Evolutionary conservation across 2,113 vertebrate genomes (phyloP).

Genomic region (Oryzias melastigma): DNA sequence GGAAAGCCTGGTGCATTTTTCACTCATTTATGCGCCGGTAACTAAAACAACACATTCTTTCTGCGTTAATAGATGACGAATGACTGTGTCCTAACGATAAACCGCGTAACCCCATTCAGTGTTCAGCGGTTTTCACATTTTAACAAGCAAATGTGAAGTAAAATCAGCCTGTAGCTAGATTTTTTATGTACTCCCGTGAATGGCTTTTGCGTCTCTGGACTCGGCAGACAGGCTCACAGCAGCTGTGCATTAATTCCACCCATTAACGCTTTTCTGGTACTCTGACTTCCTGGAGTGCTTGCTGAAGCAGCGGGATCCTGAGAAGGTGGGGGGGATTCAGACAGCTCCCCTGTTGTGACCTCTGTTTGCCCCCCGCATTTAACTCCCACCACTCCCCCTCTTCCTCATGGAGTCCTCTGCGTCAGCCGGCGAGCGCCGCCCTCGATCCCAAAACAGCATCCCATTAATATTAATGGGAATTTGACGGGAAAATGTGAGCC

Average conservation of each 20-base stretch:
- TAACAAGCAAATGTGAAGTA: constrained; percentile 44
- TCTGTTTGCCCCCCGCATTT: constrained; percentile 62
- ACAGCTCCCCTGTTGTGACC: constrained; percentile 57
- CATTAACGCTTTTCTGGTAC: constrained; percentile 29
- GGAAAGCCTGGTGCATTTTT: constrained; percentile 45
- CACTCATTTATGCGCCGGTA: constrained; percentile 35
- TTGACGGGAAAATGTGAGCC: constrained; percentile 43
- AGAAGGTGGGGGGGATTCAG: constrained; percentile 17
- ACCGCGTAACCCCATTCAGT: constrained; percentile 1
- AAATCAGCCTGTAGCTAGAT: constrained; percentile 29
- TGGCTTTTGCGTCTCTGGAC: constrained; percentile 25
- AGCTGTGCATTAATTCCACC: constrained; percentile 45
- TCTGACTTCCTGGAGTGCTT: constrained; percentile 47
- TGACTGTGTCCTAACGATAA: constrained; percentile 25
- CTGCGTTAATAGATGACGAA: constrained; percentile 40
- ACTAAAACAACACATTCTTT: constrained; percentile 42
- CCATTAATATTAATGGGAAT: constrained; percentile 70
- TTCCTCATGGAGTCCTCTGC: constrained; percentile 33
- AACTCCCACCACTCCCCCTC: constrained; percentile 48
- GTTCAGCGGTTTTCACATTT: constrained; percentile 20
- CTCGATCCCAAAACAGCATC: constrained; percentile 47
- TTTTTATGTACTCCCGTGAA: constrained; percentile 20
- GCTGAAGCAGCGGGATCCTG: neutral
- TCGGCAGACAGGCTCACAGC: constrained; percentile 37
- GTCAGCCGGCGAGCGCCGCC: constrained; percentile 8